Conservation (phyloP, 1,140 invertebrate species). For the Harpegnathos saltator region DNA sequence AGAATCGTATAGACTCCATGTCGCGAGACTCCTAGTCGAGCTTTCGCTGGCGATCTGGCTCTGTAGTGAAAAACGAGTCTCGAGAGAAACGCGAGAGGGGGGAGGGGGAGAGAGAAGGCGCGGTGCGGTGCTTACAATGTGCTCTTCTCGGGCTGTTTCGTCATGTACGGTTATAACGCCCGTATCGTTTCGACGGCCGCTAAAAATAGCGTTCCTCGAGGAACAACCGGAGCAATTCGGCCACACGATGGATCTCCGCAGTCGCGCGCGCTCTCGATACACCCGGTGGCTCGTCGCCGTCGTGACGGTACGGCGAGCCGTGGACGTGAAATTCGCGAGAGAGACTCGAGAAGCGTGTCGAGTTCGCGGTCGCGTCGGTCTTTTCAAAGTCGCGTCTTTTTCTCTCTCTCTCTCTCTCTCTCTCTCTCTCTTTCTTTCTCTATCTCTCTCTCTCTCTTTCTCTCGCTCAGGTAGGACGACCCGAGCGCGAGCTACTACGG, state of each 20-base stretch:
- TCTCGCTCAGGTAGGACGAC: too few species aligned
- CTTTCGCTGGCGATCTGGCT: neutral
- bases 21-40: neutral
- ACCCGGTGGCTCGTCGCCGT: neutral
- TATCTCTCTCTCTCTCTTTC: too few species aligned
- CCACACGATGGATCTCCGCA: conserved; percentile 1
- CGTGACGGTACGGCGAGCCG: too few species aligned
- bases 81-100: neutral
- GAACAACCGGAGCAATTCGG: conserved; percentile 67
- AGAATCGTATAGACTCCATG: neutral
- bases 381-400: too few species aligned
- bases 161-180: conserved; percentile 74
- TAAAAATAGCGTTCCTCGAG: conserved; percentile 68
- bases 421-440: too few species aligned
- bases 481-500: too few species aligned
- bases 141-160: conserved; percentile 39
- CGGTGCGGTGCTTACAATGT: conserved; percentile 35
- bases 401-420: too few species aligned
- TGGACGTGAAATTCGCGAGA: too few species aligned
- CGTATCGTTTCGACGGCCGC: conserved; percentile 64
- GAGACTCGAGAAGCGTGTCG: too few species aligned
- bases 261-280: neutral
- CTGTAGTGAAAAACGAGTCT: neutral
- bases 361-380: too few species aligned
- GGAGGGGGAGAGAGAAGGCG: too few species aligned